phyloP scores from a whole-genome alignment of 1,140 invertebrate species.

The Drosophila saltans region DNA sequence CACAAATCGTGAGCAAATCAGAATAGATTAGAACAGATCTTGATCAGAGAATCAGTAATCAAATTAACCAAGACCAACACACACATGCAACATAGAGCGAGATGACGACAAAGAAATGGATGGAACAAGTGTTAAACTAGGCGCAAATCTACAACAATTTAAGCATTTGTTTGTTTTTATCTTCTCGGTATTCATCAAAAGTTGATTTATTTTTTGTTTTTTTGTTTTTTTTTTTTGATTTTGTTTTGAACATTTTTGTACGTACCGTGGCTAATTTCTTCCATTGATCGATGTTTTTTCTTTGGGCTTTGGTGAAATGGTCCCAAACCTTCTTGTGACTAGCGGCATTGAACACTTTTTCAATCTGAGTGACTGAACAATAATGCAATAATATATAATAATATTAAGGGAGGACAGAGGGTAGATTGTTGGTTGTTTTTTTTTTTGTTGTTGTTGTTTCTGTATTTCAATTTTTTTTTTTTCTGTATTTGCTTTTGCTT shows the following conservation, averaged over 20 bases:
- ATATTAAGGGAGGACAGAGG: constrained; percentile 82
- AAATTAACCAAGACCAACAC: not conserved
- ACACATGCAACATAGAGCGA: not conserved
- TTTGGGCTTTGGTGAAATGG: constrained; percentile 99
- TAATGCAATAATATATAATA: constrained; percentile 83
- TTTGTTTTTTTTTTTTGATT: constrained; percentile 56
- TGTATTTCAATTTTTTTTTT: constrained; percentile 27
- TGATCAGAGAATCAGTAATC: not conserved
- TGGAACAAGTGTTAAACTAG: constrained; percentile 1
- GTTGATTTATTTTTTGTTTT: constrained; percentile 20
- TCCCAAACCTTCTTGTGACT: constrained; percentile 99
- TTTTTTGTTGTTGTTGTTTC: constrained; percentile 52
- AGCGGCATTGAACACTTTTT: constrained; percentile 96
- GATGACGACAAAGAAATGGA: not conserved
- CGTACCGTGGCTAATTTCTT: constrained; percentile 98
- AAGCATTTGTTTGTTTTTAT: constrained; percentile 4
- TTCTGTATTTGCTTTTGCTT: constrained; percentile 62
- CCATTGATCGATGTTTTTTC: constrained; percentile 99
- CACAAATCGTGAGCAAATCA: not conserved
- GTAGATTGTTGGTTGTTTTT: constrained; percentile 70
- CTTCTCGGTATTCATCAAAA: constrained; percentile 9
- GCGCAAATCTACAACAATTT: constrained; percentile 2
- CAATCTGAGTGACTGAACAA: constrained; percentile 97
- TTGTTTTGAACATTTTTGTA: constrained; percentile 84
- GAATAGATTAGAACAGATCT: not conserved